Evolutionary conservation across 2,888 invertebrate genomes (phyloP).

Genomic region (Meghimatium bilineatum): DNA sequence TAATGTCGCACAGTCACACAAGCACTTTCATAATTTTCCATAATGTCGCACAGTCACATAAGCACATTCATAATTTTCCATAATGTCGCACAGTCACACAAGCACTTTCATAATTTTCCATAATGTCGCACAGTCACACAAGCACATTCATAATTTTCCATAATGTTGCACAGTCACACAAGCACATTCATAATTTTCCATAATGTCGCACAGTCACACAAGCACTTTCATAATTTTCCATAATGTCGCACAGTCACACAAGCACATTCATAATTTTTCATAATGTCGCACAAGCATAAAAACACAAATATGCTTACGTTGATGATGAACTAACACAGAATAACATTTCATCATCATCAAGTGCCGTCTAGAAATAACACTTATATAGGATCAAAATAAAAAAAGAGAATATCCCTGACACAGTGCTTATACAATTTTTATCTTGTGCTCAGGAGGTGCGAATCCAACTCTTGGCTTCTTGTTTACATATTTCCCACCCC

Average conservation of each 20-base stretch:
- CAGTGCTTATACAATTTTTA: too few relatives aligned
- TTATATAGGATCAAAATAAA: too few relatives aligned
- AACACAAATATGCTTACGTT: too few relatives aligned
- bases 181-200: neutral
- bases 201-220: constrained; percentile 2
- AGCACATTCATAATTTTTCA: neutral
- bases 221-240: neutral
- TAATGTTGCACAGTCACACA: neutral
- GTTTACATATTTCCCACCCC: too few relatives aligned
- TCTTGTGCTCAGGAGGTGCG: too few relatives aligned
- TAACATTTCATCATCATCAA: too few relatives aligned
- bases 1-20: neutral
- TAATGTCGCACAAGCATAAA: too few relatives aligned
- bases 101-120: neutral
- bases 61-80: neutral
- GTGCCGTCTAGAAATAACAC: too few relatives aligned
- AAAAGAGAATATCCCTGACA: too few relatives aligned
- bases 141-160: neutral
- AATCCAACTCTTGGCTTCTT: too few relatives aligned
- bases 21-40: neutral
- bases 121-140: neutral
- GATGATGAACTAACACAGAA: too few relatives aligned
- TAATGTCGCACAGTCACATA: neutral
- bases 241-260: neutral
- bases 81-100: constrained; percentile 1